Base-by-base conservation (phyloP, 2,113 vertebrate species). In the Lonchura striata region DNA sequence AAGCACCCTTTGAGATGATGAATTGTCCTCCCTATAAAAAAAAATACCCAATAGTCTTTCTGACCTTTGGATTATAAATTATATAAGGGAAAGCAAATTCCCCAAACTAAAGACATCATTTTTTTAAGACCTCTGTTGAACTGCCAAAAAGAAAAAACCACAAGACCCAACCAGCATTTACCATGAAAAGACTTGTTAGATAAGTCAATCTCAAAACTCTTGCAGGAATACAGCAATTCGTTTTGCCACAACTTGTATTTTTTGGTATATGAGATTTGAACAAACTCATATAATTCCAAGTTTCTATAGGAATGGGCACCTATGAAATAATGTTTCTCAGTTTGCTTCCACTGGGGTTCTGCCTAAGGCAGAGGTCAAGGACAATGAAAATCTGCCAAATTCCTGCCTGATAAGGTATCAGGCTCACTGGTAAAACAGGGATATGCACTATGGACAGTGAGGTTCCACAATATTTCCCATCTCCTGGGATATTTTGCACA, bases 401-500 rank as follows among this genome's bases (percentile, higher is more conserved):
- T 86, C 46, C 52, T 59, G 47, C 56, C 54, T 8, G 6, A 3
- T 3, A 49, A 75, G 35, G 44, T 0, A 47, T 13, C 30, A 53
- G 37, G 35, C 24, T 61, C 44, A 31, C 18, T 23, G 65, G 28
- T 6, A 28, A 28, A 89, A 64, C 44, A 74, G 60, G 27, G 35
- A 50, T 25, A 27, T 0, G 3, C 16, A 33, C 41, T 11, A 10
- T 0, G 3, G 39, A 33, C 13, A 49, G 11, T 3, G 33, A 2
- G 9, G 33, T 49, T 80, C 59, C 54, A 61, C 66, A 83, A 6
- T 15, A 44, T 27, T 66, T 66, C 64, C 52, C 31, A 24, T 5
- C 20, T 37, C 81, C 35, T 5, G 1, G 10, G 33, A 2, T 65
- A 28, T 56, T 75, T 47, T n/a, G 15, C 84, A 70, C 24, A 39